Evolutionary conservation across 1,140 invertebrate species (phyloP), one percentile per base, ranked within the genome.

Genomic region (Plodia interpunctella): DNA sequence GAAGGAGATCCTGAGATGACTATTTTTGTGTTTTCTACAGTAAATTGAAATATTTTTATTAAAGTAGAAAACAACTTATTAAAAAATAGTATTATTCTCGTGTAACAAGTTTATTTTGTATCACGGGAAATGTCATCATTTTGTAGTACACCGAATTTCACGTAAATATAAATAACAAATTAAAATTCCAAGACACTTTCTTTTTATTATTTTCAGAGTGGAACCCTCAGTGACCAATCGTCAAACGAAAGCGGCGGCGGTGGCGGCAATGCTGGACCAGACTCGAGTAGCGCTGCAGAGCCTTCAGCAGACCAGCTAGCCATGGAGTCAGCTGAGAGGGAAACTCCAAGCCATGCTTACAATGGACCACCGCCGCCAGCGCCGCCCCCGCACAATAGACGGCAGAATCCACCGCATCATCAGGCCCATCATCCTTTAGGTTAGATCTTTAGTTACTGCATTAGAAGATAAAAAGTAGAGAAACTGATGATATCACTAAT

Each of bases 321-420:
- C 1, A 83, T 94, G 63, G 94, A 94, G 70, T 92, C 93, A 18
- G 80, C 92, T 0, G 93, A 94, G 58, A 90, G 93, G 63, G 91
- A 93, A 65, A 80, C 84, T 68, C 88, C 84, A 18, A 91, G 90
- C 57, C 84, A 91, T 30, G 84, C 90, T 2, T 91, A 91, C 65
- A 91, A 90, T 54, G 89, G 88, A 19, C 87, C 90, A 3, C 90
- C 91, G 1, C 84, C 90, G 5, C 82, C 84, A 4, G 81, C 77
- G 32, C 84, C 87, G 30, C 88, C 86, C 0, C 83, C 80, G 54
- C 88, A 86, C 51, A 87, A 87, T 49, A 77, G 84, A 55, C 67
- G 84, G 52, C 84, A 87, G 55, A 87, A 87, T 61, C 87, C 88
- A 56, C 90, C 91, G 13, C 91, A 91, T 59, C 92, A 92, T 70